Conservation (phyloP, 2,888 invertebrate genomes). For the Drosophila buzzatii region DNA sequence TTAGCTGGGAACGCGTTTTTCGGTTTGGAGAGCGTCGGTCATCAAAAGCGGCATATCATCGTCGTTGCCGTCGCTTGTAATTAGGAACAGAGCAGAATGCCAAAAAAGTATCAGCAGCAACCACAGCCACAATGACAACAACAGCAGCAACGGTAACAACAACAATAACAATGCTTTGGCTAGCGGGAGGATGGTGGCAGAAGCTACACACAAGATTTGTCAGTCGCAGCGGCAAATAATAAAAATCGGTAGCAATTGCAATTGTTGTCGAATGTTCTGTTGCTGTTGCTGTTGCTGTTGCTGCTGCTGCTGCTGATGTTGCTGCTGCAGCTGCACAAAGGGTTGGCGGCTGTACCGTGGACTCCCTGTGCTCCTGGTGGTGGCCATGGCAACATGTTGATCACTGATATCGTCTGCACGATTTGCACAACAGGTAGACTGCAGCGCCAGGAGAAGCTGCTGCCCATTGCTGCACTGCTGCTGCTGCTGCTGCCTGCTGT, state of each 20-base stretch:
- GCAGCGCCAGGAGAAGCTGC: constrained; percentile 40
- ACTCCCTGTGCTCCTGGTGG: constrained; percentile 37
- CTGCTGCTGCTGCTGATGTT: constrained; percentile 29
- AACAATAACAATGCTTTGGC: constrained; percentile 20
- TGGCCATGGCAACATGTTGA: constrained; percentile 73
- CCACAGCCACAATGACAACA: background rate
- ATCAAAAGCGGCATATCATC: constrained; percentile 72
- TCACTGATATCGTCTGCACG: constrained; percentile 76
- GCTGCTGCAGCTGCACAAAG: constrained; percentile 58
- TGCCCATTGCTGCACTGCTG: constrained; percentile 33
- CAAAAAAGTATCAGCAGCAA: constrained; percentile 38
- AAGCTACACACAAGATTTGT: constrained; percentile 33
- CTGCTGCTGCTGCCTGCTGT: constrained; percentile 48
- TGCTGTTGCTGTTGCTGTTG: constrained; percentile 37
- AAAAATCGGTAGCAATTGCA: constrained; percentile 81
- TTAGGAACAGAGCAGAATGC: constrained; percentile 65
- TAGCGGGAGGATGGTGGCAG: background rate
- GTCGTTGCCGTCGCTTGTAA: constrained; percentile 51
- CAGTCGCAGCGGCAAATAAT: constrained; percentile 62
- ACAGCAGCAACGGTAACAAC: constrained; percentile 16
- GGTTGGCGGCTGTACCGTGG: constrained; percentile 51
- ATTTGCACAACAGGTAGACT: constrained; percentile 75
- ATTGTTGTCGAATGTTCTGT: constrained; percentile 69
- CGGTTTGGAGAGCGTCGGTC: constrained; percentile 65
- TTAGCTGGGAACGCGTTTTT: constrained; percentile 80